Percentiles rank a stretch among this genome's conserved stretches.
phyloP scores from a whole-genome alignment of 2,797 vertebrate genomes.

The Scolopax rusticola region DNA sequence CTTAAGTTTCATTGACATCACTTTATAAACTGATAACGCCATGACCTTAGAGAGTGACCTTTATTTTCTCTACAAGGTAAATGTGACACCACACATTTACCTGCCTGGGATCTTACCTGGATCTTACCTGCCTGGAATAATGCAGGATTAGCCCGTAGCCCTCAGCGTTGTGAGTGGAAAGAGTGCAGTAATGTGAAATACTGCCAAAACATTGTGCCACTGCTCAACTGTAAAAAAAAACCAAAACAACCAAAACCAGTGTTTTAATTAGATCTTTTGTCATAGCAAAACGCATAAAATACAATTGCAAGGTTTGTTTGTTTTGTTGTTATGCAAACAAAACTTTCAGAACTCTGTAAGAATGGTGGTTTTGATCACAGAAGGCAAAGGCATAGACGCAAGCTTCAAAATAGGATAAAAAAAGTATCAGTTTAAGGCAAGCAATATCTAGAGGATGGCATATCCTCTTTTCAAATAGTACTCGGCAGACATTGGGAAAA shows the following conservation, averaged over 20 bases:
- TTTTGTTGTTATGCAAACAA: not conserved
- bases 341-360: not conserved
- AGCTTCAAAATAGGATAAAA: not conserved
- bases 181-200: not conserved
- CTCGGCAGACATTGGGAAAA: not conserved
- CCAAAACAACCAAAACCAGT: not conserved
- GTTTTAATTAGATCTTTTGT: not conserved
- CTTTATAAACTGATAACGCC: not conserved
- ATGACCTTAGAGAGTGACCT: not conserved
- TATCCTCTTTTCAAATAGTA: not conserved
- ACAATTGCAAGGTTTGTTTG: not conserved
- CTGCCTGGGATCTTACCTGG: not conserved
- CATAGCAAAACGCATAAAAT: not conserved
- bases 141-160: not conserved
- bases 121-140: not conserved
- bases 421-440: not conserved
- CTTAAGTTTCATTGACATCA: not conserved
- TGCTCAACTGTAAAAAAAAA: not conserved
- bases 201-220: not conserved
- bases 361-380: not conserved
- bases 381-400: not conserved
- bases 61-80: not conserved
- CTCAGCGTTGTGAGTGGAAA: not conserved
- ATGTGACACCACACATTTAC: not conserved
- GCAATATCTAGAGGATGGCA: not conserved